Evolutionary conservation across 2,888 invertebrate species (phyloP).

Genomic region (Callyntrura guangdongensis): DNA sequence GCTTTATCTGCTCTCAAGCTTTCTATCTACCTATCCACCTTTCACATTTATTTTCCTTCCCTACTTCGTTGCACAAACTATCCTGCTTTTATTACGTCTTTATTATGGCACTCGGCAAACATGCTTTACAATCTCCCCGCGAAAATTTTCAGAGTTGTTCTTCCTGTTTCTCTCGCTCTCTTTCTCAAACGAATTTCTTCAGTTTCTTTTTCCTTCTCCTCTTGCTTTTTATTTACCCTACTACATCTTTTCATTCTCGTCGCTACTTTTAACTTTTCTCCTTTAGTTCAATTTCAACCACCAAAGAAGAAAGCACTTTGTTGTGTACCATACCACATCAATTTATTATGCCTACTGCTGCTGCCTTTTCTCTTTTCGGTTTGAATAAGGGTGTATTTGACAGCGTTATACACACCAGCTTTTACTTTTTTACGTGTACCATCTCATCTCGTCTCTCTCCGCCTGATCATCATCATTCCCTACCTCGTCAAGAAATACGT

Average conservation of each 20-base stretch:
- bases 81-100: not conserved
- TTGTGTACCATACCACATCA: conserved; percentile 69
- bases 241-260: not conserved
- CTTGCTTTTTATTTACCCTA: conserved; percentile 34
- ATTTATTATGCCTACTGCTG: conserved; percentile 59
- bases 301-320: conserved; percentile 44
- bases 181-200: not conserved
- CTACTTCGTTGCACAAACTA: conserved; percentile 1
- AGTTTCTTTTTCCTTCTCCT: not conserved
- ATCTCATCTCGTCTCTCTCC: conserved; percentile 12
- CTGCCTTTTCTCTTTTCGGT: not conserved
- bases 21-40: not conserved
- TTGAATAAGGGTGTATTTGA: not conserved
- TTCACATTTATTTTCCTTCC: not conserved
- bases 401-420: not conserved
- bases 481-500: not conserved
- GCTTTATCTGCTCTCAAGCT: not conserved
- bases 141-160: not conserved
- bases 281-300: conserved; percentile 5
- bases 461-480: conserved; percentile 1
- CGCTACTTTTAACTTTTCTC: not conserved
- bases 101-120: conserved; percentile 24
- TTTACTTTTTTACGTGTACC: not conserved
- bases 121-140: conserved; percentile 3
- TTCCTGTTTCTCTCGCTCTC: not conserved